Evolutionary conservation across 2,113 vertebrate species (phyloP), one percentile per base, ranked within the genome.

Genomic region (Thalassarche chlororhynchos): DNA sequence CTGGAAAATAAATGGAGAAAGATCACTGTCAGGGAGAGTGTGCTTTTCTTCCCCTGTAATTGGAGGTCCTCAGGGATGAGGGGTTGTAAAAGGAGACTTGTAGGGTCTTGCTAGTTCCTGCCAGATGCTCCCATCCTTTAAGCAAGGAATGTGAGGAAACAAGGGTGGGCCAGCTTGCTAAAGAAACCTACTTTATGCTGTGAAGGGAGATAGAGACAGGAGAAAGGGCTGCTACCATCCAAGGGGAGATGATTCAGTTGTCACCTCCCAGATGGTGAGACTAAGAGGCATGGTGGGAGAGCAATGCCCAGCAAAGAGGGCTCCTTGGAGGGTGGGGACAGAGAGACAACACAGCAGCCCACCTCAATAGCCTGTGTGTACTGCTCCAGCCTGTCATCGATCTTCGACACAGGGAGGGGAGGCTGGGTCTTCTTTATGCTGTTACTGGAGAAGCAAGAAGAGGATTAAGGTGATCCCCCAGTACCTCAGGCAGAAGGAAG

Each of bases 331-430:
- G 6, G 12, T 10, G 8, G 10, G 21, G 42, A 18, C 26, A 82
- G 24, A 72, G 32, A 60, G 4, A 49, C 21, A 76, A 17, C 14
- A 55, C 8, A 87, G 42, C 29, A 62, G 31, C 93, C 23, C 86
- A 99, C 99, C 99, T 99, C 99, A 14, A 99, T 97, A 54, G 99
- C 99, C 81, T 99, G 99, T 1, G 99, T 98, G 88, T 99, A 99
- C 97, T 99, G 99, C 90, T 99, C 99, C 98, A 99, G 96, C 55
- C 98, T 98, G 95, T 99, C 98, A 17, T 99, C 99, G 0, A 99
- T 99, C 97, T 98, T 99, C 13, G 98, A 98, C 83, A 99, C 98
- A 12, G 98, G 97, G 18, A 98, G 85, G 12, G 98, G 98, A 4
- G 98, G 94, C 61, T 97, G 98, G 6, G 96, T 98, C 97, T 98